A percentile compares a stretch with the other conserved stretches of the same genome.
Evolutionary conservation across 2,888 invertebrate species (phyloP).

Genomic region (Epiblema foenella): DNA sequence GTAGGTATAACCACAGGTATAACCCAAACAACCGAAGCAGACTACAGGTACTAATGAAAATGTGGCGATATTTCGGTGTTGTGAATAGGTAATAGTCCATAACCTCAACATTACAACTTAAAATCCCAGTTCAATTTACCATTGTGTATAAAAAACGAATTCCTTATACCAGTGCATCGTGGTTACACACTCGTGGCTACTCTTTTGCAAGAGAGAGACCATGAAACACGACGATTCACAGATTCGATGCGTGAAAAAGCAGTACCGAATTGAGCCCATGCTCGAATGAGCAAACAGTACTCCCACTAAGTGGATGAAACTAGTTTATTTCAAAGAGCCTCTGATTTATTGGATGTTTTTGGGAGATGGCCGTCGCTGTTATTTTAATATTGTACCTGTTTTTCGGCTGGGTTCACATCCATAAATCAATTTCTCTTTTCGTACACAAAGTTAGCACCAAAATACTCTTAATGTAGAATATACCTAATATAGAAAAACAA

Average conservation of each 20-base stretch:
- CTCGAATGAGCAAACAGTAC: conserved; percentile 34
- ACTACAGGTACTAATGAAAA: too few species aligned
- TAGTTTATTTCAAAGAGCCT: conserved; percentile 35
- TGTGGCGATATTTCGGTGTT: too few species aligned
- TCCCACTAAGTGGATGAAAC: conserved; percentile 34
- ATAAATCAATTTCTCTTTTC: background rate
- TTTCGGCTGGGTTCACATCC: background rate
- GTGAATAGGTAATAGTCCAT: too few species aligned
- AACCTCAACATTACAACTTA: too few species aligned
- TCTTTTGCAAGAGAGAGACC: background rate
- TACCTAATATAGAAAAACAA: too few species aligned
- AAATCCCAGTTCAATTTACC: too few species aligned
- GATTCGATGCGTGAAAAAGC: background rate
- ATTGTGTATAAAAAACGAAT: too few species aligned
- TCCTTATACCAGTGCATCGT: background rate
- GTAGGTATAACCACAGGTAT: too few species aligned
- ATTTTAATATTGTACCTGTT: conserved; percentile 19
- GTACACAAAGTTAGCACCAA: too few species aligned
- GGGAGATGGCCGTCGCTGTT: conserved; percentile 24
- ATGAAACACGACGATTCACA: background rate
- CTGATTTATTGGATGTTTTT: conserved; percentile 39
- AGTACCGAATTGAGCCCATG: background rate
- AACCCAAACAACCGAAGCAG: too few species aligned
- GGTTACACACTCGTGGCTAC: background rate
- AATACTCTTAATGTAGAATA: too few species aligned